Evolutionary conservation across 2,888 invertebrate species (phyloP).

Genomic region (Ypsolopha scabrella): DNA sequence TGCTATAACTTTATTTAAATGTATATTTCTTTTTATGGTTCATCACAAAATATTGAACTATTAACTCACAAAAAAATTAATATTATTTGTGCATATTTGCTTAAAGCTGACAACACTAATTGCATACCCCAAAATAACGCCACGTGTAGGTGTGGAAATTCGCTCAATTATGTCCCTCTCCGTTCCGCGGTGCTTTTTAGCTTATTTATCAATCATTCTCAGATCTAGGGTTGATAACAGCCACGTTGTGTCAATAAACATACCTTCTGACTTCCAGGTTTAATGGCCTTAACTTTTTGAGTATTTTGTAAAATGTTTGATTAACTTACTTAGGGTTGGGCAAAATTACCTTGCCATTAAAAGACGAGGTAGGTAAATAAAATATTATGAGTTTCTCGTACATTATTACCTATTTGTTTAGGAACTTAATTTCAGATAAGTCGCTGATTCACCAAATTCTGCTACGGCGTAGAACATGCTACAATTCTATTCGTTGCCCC

Average conservation of each 20-base stretch:
- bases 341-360: not conserved
- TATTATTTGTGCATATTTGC: no score
- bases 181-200: conserved; percentile 49
- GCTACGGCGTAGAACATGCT: not conserved
- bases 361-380: no score
- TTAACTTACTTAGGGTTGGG: not conserved
- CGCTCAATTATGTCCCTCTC: conserved; percentile 55
- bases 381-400: no score
- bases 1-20: no score
- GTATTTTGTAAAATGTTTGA: not conserved
- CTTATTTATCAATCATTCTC: conserved; percentile 65
- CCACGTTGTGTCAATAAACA: conserved; percentile 31
- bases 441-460: not conserved
- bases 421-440: no score
- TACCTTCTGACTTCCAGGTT: not conserved
- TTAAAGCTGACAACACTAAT: no score
- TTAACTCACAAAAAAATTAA: no score
- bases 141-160: conserved; percentile 45
- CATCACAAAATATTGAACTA: no score
- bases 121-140: no score
- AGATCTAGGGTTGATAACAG: conserved; percentile 49
- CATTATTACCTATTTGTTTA: no score
- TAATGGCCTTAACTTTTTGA: not conserved
- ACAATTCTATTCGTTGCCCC: not conserved
- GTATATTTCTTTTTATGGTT: no score